These are phyloP conservation scores for Chalcosyrphus nemorum DNA, from an alignment of 2,888 invertebrate genomes.

Conservation along the genomic window DNA sequence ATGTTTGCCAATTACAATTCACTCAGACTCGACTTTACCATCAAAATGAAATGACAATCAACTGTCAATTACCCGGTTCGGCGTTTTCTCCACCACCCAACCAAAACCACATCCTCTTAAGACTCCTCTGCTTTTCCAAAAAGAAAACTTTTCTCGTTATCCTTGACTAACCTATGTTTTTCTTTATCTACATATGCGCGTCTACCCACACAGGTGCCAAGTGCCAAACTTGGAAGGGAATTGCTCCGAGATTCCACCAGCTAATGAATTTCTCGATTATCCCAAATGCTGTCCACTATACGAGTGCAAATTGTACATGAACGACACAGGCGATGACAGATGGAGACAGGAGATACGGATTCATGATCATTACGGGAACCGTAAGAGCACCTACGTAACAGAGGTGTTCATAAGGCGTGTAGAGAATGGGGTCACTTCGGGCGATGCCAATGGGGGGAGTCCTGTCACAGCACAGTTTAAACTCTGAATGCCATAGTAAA, in stretches of 20 bases:
- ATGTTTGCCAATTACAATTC: conserved; percentile 5
- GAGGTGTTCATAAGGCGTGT: conserved; percentile 74
- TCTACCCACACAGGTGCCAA: conserved; percentile 76
- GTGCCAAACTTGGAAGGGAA: conserved; percentile 76
- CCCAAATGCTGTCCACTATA: conserved; percentile 80
- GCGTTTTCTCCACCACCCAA: not conserved
- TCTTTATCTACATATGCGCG: not conserved
- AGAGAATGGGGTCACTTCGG: conserved; percentile 30
- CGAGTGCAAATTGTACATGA: conserved; percentile 76
- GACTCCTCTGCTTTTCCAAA: not conserved
- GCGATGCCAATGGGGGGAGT: not conserved
- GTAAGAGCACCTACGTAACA: conserved; percentile 76
- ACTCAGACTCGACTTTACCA: not conserved
- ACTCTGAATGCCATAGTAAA: conserved; percentile 1
- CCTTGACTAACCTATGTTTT: not conserved
- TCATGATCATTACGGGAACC: conserved; percentile 79
- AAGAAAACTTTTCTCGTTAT: conserved; percentile 17
- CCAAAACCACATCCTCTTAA: not conserved
- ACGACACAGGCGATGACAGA: conserved; percentile 75
- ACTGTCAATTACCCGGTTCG: not conserved
- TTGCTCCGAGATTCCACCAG: conserved; percentile 76
- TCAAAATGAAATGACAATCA: conserved; percentile 4
- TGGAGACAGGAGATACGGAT: conserved; percentile 76
- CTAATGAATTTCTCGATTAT: conserved; percentile 76
- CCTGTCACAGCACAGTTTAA: conserved; percentile 41